These are phyloP conservation scores for Polymixis lichenea DNA, from an alignment of 2,888 invertebrate genomes.

Conservation along the genomic window DNA sequence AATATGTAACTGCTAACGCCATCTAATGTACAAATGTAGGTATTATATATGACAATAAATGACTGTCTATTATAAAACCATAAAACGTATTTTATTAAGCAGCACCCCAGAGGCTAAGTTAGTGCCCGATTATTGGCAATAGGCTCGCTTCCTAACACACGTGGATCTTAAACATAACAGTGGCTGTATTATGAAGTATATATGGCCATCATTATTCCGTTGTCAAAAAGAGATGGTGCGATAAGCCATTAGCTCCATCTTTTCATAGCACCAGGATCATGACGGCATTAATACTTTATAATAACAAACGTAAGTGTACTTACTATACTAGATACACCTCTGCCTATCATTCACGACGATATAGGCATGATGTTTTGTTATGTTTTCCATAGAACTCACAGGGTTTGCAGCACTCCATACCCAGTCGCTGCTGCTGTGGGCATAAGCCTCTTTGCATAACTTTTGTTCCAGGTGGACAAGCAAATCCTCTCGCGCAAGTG, in stretches of 20 bases:
- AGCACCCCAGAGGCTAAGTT: not conserved
- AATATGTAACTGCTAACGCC: no score
- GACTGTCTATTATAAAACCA: no score
- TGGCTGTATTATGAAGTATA: not conserved
- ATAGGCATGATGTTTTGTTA: not conserved
- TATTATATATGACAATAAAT: no score
- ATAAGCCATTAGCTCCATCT: not conserved
- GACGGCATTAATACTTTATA: not conserved
- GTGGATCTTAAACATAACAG: not conserved
- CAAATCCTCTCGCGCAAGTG: constrained; percentile 1
- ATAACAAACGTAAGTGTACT: not conserved
- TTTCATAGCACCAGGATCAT: not conserved
- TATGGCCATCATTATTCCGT: not conserved
- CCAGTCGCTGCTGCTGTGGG: constrained; percentile 20
- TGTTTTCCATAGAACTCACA: constrained; percentile 25
- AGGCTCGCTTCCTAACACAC: not conserved
- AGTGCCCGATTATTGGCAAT: not conserved
- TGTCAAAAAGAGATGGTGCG: not conserved
- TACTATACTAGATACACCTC: not conserved
- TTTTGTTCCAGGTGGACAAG: constrained; percentile 17
- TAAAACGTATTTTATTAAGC: no score
- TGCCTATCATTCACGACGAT: not conserved
- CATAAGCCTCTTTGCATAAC: constrained; percentile 20
- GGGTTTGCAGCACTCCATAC: constrained; percentile 41
- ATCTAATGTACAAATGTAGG: no score